Evolutionary conservation across 1,140 invertebrate genomes (phyloP), one percentile per base, ranked within the genome.

Genomic region (Ptiloglossa arizonensis): DNA sequence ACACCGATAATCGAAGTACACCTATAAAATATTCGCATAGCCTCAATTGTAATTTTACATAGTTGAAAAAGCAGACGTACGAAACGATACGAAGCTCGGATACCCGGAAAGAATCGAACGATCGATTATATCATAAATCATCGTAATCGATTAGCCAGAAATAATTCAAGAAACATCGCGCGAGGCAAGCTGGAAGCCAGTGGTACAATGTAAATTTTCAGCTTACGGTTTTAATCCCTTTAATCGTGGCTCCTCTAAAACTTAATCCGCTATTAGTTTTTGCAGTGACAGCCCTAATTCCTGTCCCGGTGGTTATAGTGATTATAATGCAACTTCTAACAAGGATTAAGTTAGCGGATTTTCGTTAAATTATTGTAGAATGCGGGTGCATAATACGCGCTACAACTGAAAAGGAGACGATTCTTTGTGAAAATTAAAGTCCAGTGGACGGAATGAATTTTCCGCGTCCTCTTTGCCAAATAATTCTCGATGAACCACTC

Each of bases 221-320:
- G 79, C 69, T 85, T 78, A 83, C 24, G 44, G 17, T 72, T 82
- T 75, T 79, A 82, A 86, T 81, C 83, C 81, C 35, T 62, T 80
- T 86, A 86, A 82, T 86, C 84, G 72, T 54, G 52, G 52, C 56
- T 67, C 22, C 76, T 80, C 81, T 86, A 86, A 86, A 84, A 86
- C 72, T 74, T 87, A 87, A 87, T 86, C 82, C 73, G 67, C 81
- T 79, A 82, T 83, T 87, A 83, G 79, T 87, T 87, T 87, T 86
- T 86, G 81, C 81, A 86, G 78, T 85, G 85, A 87, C 86, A 87
- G 82, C 79, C 74, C 79, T 85, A 87, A 87, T 73, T 75, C 86
- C 81, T 54, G 13, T 22, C 17, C 72, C 29, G 59, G 72, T 79
- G 78, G 79, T 86, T 83, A 79, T 86, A 81, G 83, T 86, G 75